phyloP scores from a whole-genome alignment of 1,140 invertebrate genomes.

The Samia ricini region DNA sequence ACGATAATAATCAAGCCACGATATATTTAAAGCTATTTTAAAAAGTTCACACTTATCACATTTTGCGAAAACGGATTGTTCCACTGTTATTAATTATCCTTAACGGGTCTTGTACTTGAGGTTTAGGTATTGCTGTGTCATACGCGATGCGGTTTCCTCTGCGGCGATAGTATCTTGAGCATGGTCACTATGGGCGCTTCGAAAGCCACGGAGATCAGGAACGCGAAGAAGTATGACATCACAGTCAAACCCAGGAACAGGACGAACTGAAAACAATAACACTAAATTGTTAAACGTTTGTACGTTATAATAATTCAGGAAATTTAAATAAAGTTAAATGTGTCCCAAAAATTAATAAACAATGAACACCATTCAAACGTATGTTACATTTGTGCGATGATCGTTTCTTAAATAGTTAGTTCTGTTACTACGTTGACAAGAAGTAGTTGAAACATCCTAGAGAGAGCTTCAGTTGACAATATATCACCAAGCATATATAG shows the following conservation, averaged over 20 bases:
- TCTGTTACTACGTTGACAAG: too few relatives aligned
- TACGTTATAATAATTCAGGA: too few relatives aligned
- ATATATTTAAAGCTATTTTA: not conserved
- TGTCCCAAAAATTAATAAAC: too few relatives aligned
- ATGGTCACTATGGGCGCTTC: slow-evolving; percentile 91
- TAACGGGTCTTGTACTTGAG: not conserved
- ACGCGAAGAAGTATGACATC: slow-evolving; percentile 86
- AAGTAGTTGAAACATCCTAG: too few relatives aligned
- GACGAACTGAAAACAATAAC: slow-evolving; percentile 78
- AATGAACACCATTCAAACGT: too few relatives aligned
- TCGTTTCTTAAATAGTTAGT: too few relatives aligned
- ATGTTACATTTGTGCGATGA: too few relatives aligned
- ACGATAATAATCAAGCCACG: not conserved
- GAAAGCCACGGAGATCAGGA: slow-evolving; percentile 87
- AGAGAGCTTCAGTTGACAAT: too few relatives aligned
- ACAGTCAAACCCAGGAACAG: slow-evolving; percentile 87
- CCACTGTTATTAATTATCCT: not conserved
- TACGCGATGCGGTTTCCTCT: slow-evolving; percentile 59
- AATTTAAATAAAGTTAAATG: too few relatives aligned
- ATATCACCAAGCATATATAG: too few relatives aligned
- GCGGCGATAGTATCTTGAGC: slow-evolving; percentile 87
- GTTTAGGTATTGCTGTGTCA: slow-evolving; percentile 18
- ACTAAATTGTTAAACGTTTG: too few relatives aligned
- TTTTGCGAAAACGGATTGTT: not conserved
- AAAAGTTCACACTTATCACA: not conserved